These are phyloP conservation scores for Gila orcuttii DNA, from an alignment of 2,113 vertebrate species.

Conservation along the genomic window DNA sequence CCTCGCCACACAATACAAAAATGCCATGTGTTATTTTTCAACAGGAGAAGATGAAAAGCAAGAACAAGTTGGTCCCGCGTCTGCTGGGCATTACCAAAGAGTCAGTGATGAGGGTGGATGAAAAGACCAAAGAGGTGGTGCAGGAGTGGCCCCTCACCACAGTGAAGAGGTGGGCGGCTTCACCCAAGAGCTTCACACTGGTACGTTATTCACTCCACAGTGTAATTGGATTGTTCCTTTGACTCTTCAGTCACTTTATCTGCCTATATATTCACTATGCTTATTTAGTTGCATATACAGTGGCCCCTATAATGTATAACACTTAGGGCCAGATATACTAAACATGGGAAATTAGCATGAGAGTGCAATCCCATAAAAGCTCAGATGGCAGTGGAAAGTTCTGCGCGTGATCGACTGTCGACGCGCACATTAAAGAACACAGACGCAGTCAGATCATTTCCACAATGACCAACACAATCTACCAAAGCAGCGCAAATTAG, in stretches of 20 bases:
- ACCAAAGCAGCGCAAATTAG: too few species aligned
- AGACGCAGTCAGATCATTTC: too few species aligned
- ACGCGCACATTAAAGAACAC: too few species aligned
- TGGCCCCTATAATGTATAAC: too few species aligned
- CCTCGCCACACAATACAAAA: constrained; percentile 31
- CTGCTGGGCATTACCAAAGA: constrained; percentile 97
- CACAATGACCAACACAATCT: too few species aligned
- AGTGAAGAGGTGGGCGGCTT: constrained; percentile 98
- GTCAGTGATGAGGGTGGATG: constrained; percentile 98
- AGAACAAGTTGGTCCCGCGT: constrained; percentile 95
- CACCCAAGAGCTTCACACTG: constrained; percentile 98
- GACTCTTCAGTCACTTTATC: not conserved
- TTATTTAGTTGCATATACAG: too few species aligned
- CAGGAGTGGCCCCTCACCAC: constrained; percentile 99
- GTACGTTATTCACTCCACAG: constrained; percentile 71
- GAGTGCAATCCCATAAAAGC: too few species aligned
- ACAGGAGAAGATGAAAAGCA: constrained; percentile 99
- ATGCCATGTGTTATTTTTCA: constrained; percentile 54
- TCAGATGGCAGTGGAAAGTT: too few species aligned
- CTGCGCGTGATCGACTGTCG: too few species aligned
- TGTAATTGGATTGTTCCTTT: not conserved
- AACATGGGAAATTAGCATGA: too few species aligned
- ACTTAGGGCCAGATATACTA: too few species aligned
- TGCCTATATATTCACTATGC: not conserved
- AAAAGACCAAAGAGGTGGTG: constrained; percentile 97